Evolutionary conservation across 2,888 invertebrate genomes (phyloP), one percentile per base, ranked within the genome.

Genomic region (Drosophila robusta): DNA sequence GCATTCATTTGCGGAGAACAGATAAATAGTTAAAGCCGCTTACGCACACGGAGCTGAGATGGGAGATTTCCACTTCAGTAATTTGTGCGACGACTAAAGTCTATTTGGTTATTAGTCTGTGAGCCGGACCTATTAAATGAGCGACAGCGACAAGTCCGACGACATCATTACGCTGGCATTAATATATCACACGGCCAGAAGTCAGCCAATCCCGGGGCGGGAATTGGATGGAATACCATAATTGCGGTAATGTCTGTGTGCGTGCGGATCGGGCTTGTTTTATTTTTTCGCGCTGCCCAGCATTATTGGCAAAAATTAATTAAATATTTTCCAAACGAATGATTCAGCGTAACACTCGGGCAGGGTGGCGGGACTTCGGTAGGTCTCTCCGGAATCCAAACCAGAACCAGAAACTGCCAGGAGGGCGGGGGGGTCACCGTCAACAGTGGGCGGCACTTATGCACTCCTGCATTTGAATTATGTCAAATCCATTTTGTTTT

Each of bases 401-500:
- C 32, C 32, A 22, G n/a, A 29, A 9, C 26, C 14, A 4, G 24
- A 29, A 42, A 12, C 42, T 5, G 12, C 39, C 52, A 11, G 22
- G 22, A 18, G 18, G 8, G 29, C 14, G 24, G 29, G 8, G 29
- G 16, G 24, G 29, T 9, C 3, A 29, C 29, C 66, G 62, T 70
- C 70, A 68, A 60, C 66, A 64, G 78, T 73, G 75, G 73, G 75
- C 77, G 79, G 82, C 89, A 90, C 87, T 88, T 76, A 79, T 84
- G 78, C 85, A 86, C 79, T 82, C 71, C 91, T 91, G 91, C 89
- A 90, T 90, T 91, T 91, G 91, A 91, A 89, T 91, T 91, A 90
- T 91, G 91, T 90, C 91, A 91, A 90, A 89, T 89, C 87, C 90
- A 89, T 89, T 90, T 90, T 89, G 82, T 89, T 89, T 89, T 90